Conservation (phyloP, 2,113 vertebrate genomes). For the Vidua macroura region DNA sequence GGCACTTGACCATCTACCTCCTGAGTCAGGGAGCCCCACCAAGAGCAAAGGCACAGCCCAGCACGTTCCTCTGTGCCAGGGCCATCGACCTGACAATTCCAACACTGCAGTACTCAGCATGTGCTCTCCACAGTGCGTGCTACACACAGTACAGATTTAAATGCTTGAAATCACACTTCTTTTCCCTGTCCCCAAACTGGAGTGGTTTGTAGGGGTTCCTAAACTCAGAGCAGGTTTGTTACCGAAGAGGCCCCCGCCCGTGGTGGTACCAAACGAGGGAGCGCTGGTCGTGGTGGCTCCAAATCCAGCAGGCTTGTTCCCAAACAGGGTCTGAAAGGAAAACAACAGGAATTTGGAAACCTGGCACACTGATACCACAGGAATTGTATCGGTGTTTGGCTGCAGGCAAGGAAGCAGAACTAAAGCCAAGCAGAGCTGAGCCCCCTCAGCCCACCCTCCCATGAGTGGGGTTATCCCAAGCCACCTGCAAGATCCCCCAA, state of each 20-base stretch:
- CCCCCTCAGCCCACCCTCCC: neutral
- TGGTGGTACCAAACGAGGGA: constrained; percentile 86
- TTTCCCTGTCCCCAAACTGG: constrained; percentile 71
- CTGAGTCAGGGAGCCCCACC: neutral
- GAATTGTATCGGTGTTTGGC: rapidly evolving
- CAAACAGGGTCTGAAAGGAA: constrained; percentile 85
- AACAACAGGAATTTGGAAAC: neutral
- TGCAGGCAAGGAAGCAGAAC: neutral
- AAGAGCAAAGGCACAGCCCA: neutral
- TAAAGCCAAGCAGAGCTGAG: neutral
- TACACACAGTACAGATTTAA: constrained; percentile 33
- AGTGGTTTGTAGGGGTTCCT: constrained; percentile 77
- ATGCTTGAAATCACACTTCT: neutral
- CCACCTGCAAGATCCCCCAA: neutral
- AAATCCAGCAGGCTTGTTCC: constrained; percentile 88
- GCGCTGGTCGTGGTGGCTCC: constrained; percentile 93
- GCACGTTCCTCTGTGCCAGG: neutral
- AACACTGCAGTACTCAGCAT: neutral
- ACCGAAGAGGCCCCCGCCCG: constrained; percentile 87
- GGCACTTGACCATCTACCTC: neutral
- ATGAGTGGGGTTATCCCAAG: neutral
- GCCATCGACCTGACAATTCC: neutral
- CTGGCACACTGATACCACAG: neutral
- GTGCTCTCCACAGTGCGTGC: constrained; percentile 17
- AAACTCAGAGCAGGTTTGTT: constrained; percentile 81